A percentile compares a stretch with the other conserved stretches of the same genome.
Evolutionary conservation across 2,888 invertebrate genomes (phyloP).

Genomic region (Drosophila mayaguana): DNA sequence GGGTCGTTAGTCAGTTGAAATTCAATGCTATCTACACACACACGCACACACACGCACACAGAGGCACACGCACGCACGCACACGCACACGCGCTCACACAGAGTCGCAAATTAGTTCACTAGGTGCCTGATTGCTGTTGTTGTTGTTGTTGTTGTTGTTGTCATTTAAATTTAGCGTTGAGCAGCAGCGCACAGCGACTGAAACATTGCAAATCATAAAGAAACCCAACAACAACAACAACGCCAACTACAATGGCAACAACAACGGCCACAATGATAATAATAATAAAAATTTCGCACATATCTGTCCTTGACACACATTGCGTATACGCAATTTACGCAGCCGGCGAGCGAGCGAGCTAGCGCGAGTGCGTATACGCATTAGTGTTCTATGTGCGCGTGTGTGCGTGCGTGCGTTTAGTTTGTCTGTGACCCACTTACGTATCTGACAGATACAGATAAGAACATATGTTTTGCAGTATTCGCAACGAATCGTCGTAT

Average conservation of each 20-base stretch:
- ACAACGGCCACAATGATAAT: constrained; percentile 3
- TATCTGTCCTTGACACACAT: constrained; percentile 84
- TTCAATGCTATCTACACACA: constrained; percentile 69
- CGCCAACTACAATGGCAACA: constrained; percentile 10
- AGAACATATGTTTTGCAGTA: constrained; percentile 62
- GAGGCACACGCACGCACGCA: constrained; percentile 31
- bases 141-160: constrained; percentile 44
- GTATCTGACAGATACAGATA: constrained; percentile 71
- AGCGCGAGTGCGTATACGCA: constrained; percentile 55
- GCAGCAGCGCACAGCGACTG: constrained; percentile 16
- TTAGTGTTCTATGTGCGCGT: constrained; percentile 30
- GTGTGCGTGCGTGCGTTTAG: constrained; percentile 17
- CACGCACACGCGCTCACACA: constrained; percentile 19
- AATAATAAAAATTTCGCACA: constrained; percentile 76
- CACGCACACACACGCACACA: constrained; percentile 9
- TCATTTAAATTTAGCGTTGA: constrained; percentile 69
- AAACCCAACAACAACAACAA: constrained; percentile 21
- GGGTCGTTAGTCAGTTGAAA: constrained; percentile 63
- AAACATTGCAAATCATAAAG: constrained; percentile 62
- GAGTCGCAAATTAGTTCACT: constrained; percentile 79
- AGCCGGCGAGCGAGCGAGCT: constrained; percentile 11
- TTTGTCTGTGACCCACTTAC: constrained; percentile 68
- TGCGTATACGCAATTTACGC: constrained; percentile 79
- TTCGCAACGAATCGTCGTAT: constrained; percentile 38
- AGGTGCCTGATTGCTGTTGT: constrained; percentile 57